Base-by-base conservation (phyloP, 2,888 invertebrate species). In the Teleiodes luculella region DNA sequence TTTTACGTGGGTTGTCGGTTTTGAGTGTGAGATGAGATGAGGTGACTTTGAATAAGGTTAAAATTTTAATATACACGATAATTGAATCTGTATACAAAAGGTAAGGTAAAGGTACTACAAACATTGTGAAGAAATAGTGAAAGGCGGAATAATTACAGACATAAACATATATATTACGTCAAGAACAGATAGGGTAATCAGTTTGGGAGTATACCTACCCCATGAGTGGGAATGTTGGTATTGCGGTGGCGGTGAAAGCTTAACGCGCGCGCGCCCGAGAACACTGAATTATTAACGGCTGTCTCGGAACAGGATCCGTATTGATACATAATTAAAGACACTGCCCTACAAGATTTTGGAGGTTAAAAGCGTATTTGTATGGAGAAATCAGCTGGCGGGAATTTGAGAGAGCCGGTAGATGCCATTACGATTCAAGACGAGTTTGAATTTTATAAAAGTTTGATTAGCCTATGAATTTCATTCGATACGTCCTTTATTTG, bases 281-380 rank as follows among this genome's bases (percentile, higher is more conserved):
- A 13, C 31, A 31, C 14, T 57, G 30, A 53, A 57, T 61, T 59
- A 61, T 56, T 61, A 59, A 61, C 28, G 51, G n/a, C 31, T 39
- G 56, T 52, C 54, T 58, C 47, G 45, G 45, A 45, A 18, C 51
- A 41, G 41, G 41, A 50, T 41, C 24, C 28, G 28, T 36, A 48
- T 49, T 52, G 52, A 52, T 55, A 54, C 24, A 54, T 54, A 49
- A 57, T 37, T 57, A 41, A 57, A 51, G 46, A 47, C 20, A 39
- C 24, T 55, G 47, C 51, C 46, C 55, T 31, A 48, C 35, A 31
- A 33, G 20, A 35, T 24, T 52, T 41, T 33, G n/a, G 45, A 52
- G 45, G 45, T 43, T 52, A 45, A 33, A 13, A 46, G n/a, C 20
- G 30, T 20, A 11, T 18, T 3, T 3, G 31, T 13, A 14, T 31